Conservation (phyloP, 2,113 vertebrate genomes). For the Falco punctatus region DNA sequence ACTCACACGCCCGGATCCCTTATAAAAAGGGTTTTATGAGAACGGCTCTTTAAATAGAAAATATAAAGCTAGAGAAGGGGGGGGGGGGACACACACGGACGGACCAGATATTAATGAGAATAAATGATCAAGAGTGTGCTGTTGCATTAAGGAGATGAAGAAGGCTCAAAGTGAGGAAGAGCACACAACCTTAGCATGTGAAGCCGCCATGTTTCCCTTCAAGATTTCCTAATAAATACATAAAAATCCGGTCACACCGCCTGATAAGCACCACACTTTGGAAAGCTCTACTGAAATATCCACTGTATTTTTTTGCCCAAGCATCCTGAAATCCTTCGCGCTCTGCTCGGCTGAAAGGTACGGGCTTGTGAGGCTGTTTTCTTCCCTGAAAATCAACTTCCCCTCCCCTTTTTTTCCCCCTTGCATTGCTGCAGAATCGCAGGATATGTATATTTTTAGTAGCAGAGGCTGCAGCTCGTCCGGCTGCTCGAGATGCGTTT, state of each 20-base stretch:
- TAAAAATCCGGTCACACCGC: background rate
- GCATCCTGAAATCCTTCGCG: background rate
- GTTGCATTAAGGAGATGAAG: background rate
- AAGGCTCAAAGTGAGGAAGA: background rate
- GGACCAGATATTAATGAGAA: background rate
- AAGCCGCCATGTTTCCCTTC: background rate
- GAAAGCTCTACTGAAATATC: background rate
- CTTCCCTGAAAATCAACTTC: background rate
- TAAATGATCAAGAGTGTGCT: background rate
- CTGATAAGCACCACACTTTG: accelerated
- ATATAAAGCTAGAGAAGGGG: background rate
- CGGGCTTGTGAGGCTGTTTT: background rate
- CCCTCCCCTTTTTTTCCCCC: accelerated
- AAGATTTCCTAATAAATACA: background rate
- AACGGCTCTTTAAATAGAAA: background rate
- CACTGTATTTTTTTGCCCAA: background rate
- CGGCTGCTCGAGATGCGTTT: background rate
- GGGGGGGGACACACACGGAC: no score
- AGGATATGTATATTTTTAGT: background rate
- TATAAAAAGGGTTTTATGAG: slow-evolving; percentile 20
- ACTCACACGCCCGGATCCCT: background rate
- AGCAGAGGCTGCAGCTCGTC: background rate
- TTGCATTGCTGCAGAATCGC: background rate
- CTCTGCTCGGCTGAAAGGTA: background rate
- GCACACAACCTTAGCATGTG: background rate